Percentiles rank a stretch among this genome's conserved stretches.
Evolutionary conservation across 1,140 invertebrate genomes (phyloP).

Genomic region (Marisa cornuarietis): DNA sequence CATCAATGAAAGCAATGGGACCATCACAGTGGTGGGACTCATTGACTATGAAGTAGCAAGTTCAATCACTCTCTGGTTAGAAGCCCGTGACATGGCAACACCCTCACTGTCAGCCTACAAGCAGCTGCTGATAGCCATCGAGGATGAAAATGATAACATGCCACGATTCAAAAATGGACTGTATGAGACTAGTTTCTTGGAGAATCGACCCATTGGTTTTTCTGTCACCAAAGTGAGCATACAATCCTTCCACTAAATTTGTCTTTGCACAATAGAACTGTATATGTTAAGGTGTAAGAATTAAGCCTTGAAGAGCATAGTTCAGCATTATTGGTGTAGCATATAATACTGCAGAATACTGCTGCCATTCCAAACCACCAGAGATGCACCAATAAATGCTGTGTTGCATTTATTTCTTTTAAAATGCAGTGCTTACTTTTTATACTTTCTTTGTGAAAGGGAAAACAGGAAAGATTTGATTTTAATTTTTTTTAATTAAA

Average conservation of each 20-base stretch:
- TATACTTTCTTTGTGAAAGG: neutral
- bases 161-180: slow-evolving; percentile 82
- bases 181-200: slow-evolving; percentile 86
- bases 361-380: no score
- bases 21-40: slow-evolving; percentile 80
- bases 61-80: slow-evolving; percentile 83
- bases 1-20: slow-evolving; percentile 78
- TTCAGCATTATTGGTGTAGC: no score
- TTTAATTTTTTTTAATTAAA: neutral
- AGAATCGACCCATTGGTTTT: slow-evolving; percentile 71
- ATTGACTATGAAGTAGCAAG: slow-evolving; percentile 85
- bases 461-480: neutral
- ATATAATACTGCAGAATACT: no score
- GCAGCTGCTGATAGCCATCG: slow-evolving; percentile 46
- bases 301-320: neutral
- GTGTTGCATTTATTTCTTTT: no score
- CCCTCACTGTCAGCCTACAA: slow-evolving; percentile 41
- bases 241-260: neutral
- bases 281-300: no score
- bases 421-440: no score
- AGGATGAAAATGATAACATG: slow-evolving; percentile 82
- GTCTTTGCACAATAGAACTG: neutral
- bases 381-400: no score
- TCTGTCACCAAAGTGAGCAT: slow-evolving; percentile 30
- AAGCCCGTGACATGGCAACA: slow-evolving; percentile 78